Evolutionary conservation across 2,113 vertebrate species (phyloP).

Genomic region (Chiloscyllium plagiosum): DNA sequence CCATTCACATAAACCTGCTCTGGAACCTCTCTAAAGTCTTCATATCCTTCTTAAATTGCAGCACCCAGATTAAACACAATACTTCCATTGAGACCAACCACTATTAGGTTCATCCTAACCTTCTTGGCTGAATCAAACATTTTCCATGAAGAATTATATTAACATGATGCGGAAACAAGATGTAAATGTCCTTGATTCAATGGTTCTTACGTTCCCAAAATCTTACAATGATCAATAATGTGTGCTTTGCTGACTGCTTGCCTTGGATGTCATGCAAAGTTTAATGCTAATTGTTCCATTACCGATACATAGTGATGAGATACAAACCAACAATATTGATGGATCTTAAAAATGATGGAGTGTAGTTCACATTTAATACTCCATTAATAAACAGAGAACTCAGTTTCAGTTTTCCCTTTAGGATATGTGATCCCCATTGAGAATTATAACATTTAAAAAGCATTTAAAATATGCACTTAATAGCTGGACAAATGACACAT

Average conservation of each 20-base stretch:
- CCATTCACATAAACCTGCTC: too few relatives aligned
- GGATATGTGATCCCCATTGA: neutral
- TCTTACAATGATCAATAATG: neutral
- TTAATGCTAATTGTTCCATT: neutral
- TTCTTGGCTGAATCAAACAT: neutral
- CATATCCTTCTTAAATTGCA: too few relatives aligned
- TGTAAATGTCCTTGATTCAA: neutral
- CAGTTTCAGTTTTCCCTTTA: neutral
- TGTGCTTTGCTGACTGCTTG: neutral
- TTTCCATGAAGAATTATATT: neutral
- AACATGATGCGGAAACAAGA: neutral
- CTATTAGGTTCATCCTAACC: too few relatives aligned
- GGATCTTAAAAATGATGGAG: neutral
- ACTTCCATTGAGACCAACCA: too few relatives aligned
- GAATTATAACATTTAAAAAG: neutral
- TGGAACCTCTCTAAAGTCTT: too few relatives aligned
- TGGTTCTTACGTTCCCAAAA: neutral
- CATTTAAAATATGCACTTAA: neutral
- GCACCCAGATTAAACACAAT: too few relatives aligned
- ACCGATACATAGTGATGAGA: neutral
- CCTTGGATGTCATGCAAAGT: neutral
- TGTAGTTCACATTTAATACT: neutral
- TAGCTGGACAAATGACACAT: neutral
- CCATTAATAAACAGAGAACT: neutral
- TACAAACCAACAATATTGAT: neutral